Conservation (phyloP, 1,140 invertebrate genomes). For the Dendrolimus punctatus region DNA sequence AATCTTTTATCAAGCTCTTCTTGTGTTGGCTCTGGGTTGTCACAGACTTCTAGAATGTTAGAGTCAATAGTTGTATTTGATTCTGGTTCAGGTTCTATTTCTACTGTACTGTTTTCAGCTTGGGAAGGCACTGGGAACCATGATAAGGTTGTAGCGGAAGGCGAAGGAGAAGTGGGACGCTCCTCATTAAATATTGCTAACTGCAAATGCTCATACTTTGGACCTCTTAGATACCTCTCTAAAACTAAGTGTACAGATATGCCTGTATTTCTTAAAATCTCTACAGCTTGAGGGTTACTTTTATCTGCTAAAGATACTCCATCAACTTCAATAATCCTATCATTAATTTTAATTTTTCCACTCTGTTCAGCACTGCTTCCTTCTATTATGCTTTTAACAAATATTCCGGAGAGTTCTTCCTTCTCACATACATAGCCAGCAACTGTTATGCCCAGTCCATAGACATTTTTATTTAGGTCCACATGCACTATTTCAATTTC, state of each 20-base stretch:
- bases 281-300: slow-evolving; percentile 92
- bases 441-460: slow-evolving; percentile 78
- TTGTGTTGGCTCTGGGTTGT: slow-evolving; percentile 69
- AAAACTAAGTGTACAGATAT: slow-evolving; percentile 85
- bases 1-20: slow-evolving; percentile 72
- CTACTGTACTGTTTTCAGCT: slow-evolving; percentile 71
- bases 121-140: slow-evolving; percentile 79
- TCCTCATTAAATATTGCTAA: slow-evolving; percentile 84
- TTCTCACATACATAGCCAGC: slow-evolving; percentile 81
- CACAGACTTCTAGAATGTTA: slow-evolving; percentile 66
- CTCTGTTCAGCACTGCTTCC: slow-evolving; percentile 92
- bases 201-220: slow-evolving; percentile 92
- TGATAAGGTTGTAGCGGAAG: slow-evolving; percentile 82
- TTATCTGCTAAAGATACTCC: slow-evolving; percentile 85
- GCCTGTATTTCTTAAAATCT: slow-evolving; percentile 88
- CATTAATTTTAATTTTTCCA: slow-evolving; percentile 91
- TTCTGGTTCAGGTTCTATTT: slow-evolving; percentile 77
- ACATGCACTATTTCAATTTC: slow-evolving; percentile 76
- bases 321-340: slow-evolving; percentile 93
- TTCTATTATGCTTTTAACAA: slow-evolving; percentile 95
- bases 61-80: slow-evolving; percentile 78
- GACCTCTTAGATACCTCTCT: slow-evolving; percentile 88
- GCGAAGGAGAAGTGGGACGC: slow-evolving; percentile 76
- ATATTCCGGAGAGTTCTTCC: slow-evolving; percentile 95
- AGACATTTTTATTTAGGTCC: slow-evolving; percentile 77